Evolutionary conservation across 2,888 invertebrate species (phyloP).

Genomic region (Malthinus seriepunctatus): DNA sequence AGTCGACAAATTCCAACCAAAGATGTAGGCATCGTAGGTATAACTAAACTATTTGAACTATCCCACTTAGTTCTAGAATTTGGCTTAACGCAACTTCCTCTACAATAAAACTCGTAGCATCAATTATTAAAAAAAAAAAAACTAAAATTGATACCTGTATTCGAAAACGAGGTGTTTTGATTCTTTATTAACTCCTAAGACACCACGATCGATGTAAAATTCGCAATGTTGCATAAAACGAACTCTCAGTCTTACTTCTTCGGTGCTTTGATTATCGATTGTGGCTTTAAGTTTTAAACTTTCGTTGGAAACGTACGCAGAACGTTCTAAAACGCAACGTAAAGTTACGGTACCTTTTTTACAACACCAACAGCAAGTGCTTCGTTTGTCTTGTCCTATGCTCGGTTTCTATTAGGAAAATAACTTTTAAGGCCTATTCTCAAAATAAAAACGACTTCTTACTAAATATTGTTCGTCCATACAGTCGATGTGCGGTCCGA

Average conservation of each 20-base stretch:
- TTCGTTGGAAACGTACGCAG: conserved; percentile 76
- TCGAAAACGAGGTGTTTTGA: conserved; percentile 70
- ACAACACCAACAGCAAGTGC: conserved; percentile 74
- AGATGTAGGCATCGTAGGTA: conserved; percentile 78
- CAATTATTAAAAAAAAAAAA: background rate
- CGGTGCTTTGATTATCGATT: conserved; percentile 66
- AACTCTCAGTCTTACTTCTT: conserved; percentile 49
- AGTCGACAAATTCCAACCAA: conserved; percentile 71
- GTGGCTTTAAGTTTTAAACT: conserved; percentile 69
- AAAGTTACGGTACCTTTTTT: conserved; percentile 69
- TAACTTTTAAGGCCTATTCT: background rate
- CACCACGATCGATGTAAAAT: conserved; percentile 75
- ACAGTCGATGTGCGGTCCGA: conserved; percentile 78
- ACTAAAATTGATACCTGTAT: conserved; percentile 54
- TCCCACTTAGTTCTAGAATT: conserved; percentile 68
- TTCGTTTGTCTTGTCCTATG: conserved; percentile 65
- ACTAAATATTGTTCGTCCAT: conserved; percentile 81
- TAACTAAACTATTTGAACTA: conserved; percentile 65
- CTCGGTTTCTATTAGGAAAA: conserved; percentile 61
- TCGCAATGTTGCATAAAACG: conserved; percentile 67
- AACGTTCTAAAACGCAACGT: conserved; percentile 69
- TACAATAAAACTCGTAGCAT: conserved; percentile 28
- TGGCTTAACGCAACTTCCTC: conserved; percentile 66
- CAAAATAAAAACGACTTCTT: conserved; percentile 39
- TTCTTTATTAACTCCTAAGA: conserved; percentile 72